Evolutionary conservation across 2,797 vertebrate genomes (phyloP).

Genomic region (Muscicapa striata): DNA sequence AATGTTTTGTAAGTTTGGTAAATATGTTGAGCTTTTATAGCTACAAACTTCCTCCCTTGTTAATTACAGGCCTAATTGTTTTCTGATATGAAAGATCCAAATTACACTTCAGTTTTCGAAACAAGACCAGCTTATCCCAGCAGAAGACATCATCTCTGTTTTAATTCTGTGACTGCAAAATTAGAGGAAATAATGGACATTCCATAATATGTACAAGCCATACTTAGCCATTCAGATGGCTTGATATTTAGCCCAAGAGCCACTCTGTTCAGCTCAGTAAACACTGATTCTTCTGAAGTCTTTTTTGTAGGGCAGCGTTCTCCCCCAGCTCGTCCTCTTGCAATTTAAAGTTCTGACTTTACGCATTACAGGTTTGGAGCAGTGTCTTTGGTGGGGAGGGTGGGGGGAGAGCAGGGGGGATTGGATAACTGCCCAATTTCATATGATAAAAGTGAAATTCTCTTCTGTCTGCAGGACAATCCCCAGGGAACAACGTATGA

Average conservation of each 20-base stretch:
- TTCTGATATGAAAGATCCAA: background rate
- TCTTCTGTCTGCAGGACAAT: conserved; percentile 77
- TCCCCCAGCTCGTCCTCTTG: conserved; percentile 40
- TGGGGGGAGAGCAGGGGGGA: conserved; percentile 25
- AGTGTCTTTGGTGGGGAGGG: conserved; percentile 16
- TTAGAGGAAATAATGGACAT: background rate
- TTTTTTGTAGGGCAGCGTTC: conserved; percentile 49
- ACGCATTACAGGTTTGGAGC: conserved; percentile 51
- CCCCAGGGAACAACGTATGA: conserved; percentile 74
- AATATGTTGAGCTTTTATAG: background rate
- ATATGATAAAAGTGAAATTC: conserved; percentile 83
- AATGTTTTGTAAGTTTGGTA: background rate
- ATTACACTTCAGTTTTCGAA: background rate
- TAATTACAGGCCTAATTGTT: background rate
- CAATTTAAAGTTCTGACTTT: conserved; percentile 66
- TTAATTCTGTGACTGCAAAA: background rate
- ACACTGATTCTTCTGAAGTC: conserved; percentile 17
- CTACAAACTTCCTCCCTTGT: background rate
- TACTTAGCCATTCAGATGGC: background rate
- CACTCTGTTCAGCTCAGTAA: background rate
- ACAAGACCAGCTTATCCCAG: background rate
- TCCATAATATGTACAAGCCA: background rate
- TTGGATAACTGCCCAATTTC: conserved; percentile 73
- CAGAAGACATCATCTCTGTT: background rate
- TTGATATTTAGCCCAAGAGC: background rate